Conservation (phyloP, 2,888 invertebrate species). For the Ctena decussata region DNA sequence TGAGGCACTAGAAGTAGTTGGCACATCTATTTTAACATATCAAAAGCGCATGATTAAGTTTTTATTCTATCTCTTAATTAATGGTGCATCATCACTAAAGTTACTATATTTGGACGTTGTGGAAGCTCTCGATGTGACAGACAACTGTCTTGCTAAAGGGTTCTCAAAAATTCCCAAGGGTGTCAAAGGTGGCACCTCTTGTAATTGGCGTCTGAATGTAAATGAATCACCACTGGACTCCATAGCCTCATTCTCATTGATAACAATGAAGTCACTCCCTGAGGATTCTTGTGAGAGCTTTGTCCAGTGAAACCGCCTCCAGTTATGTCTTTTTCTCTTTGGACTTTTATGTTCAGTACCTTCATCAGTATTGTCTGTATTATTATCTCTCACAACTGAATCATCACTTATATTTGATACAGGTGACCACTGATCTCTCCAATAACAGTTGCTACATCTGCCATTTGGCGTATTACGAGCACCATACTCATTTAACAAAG, state of each 20-base stretch:
- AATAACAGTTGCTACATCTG: no score
- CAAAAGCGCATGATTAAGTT: no score
- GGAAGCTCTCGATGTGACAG: conserved; percentile 38
- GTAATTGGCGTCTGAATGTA: neutral
- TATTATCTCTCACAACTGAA: no score
- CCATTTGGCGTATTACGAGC: neutral
- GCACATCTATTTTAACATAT: no score
- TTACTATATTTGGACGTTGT: conserved; percentile 39
- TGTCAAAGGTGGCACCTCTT: neutral
- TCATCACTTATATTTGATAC: neutral
- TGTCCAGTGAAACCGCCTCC: neutral
- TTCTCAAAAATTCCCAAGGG: neutral
- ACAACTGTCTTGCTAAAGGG: conserved; percentile 17
- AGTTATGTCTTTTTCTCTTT: neutral
- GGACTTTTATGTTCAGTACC: neutral
- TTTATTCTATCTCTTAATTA: conserved; percentile 27
- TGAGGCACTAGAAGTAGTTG: no score
- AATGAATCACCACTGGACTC: neutral
- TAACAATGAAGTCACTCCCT: neutral
- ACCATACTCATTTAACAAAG: neutral
- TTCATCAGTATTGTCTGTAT: neutral
- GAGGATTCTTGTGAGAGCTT: neutral
- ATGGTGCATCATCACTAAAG: conserved; percentile 44
- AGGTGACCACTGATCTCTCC: neutral
- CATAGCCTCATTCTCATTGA: neutral